phyloP scores from a whole-genome alignment of 2,113 vertebrate genomes.

The Microcebus griseorufus region DNA sequence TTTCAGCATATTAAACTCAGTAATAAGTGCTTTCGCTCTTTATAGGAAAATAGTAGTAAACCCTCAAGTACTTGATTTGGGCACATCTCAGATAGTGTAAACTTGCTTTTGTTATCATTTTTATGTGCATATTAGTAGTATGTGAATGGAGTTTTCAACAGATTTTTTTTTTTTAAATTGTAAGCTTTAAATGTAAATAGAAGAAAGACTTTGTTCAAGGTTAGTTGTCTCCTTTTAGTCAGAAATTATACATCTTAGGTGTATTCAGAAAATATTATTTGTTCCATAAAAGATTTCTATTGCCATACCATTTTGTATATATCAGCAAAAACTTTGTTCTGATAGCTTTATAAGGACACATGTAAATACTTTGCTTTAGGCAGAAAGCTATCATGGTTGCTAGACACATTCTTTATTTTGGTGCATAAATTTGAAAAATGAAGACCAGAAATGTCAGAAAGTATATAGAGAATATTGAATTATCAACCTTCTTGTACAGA shows the following conservation, averaged over 20 bases:
- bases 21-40: not conserved
- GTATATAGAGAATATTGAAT: constrained; percentile 74
- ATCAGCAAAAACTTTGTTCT: constrained; percentile 73
- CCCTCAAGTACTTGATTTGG: not conserved
- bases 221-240: constrained; percentile 56
- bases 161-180: constrained; percentile 26
- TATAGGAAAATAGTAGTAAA: not conserved
- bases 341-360: constrained; percentile 75
- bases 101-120: constrained; percentile 12
- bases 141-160: not conserved
- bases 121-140: not conserved
- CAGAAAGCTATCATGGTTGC: constrained; percentile 69
- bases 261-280: constrained; percentile 61
- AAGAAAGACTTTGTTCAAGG: constrained; percentile 73
- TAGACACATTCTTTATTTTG: constrained; percentile 75
- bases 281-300: constrained; percentile 64
- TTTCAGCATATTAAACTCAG: not conserved
- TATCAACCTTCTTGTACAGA: constrained; percentile 70
- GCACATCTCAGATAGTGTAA: not conserved
- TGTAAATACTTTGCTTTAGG: constrained; percentile 78
- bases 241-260: constrained; percentile 52
- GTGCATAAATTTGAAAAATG: constrained; percentile 80
- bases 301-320: constrained; percentile 70
- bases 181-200: constrained; percentile 46
- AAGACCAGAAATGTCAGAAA: constrained; percentile 77